phyloP scores from a whole-genome alignment of 2,888 invertebrate genomes.

The Ennomos fuscantarius region DNA sequence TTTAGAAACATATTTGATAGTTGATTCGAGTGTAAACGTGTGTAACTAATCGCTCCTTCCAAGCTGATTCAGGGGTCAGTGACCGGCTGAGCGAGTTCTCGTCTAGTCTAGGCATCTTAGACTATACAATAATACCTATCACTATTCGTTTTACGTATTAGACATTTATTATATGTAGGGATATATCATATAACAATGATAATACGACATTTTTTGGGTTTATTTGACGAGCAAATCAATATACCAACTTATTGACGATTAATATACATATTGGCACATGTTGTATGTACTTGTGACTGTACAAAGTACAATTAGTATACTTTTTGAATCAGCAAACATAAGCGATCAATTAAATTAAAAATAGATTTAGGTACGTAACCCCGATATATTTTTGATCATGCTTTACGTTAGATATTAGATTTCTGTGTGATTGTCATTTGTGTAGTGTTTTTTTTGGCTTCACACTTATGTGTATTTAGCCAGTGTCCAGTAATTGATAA shows the following conservation, averaged over 20 bases:
- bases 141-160: conserved; percentile 1
- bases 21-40: conserved; percentile 31
- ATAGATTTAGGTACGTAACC: background rate
- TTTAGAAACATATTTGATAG: conserved; percentile 32
- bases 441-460: too few relatives aligned
- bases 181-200: conserved; percentile 3
- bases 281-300: background rate
- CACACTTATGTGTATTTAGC: too few relatives aligned
- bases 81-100: conserved; percentile 36
- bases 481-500: too few relatives aligned
- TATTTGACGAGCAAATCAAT: conserved; percentile 15
- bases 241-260: conserved; percentile 12
- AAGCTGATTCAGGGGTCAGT: conserved; percentile 31
- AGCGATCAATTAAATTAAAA: background rate
- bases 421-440: too few relatives aligned
- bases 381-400: too few relatives aligned
- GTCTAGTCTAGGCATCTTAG: conserved; percentile 39
- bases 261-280: conserved; percentile 12
- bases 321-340: conserved; percentile 12
- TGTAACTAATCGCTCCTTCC: conserved; percentile 37
- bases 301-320: too few relatives aligned
- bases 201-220: conserved; percentile 19
- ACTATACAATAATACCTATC: conserved; percentile 27
- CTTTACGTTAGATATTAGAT: too few relatives aligned
- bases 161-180: background rate